Evolutionary conservation across 2,888 invertebrate genomes (phyloP).

Genomic region (Drosophila falleni): DNA sequence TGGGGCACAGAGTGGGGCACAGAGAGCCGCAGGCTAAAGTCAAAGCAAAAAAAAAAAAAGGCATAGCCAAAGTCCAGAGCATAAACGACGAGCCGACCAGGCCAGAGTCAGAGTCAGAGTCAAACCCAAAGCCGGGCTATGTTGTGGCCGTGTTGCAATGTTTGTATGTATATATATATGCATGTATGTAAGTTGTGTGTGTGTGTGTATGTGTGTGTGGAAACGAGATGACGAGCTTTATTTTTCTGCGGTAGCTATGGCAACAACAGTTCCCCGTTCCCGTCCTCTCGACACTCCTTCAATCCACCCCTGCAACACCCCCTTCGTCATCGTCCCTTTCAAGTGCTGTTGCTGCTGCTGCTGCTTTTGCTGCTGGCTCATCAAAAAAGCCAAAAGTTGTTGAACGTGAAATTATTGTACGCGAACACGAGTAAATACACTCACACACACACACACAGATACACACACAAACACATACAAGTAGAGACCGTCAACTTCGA

Average conservation of each 20-base stretch:
- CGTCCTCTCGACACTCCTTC: not conserved
- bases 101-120: conserved; percentile 12
- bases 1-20: conserved; percentile 9
- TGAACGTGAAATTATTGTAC: conserved; percentile 79
- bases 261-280: conserved; percentile 49
- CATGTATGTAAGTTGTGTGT: not conserved
- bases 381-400: conserved; percentile 79
- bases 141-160: conserved; percentile 50
- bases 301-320: conserved; percentile 26
- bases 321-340: conserved; percentile 53
- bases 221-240: conserved; percentile 66
- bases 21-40: conserved; percentile 26
- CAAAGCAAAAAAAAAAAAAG: conserved; percentile 27
- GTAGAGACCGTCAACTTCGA: conserved; percentile 50
- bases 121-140: conserved; percentile 14
- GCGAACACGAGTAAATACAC: conserved; percentile 79
- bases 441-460: conserved; percentile 31
- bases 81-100: conserved; percentile 21
- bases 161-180: not conserved
- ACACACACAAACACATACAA: conserved; percentile 32
- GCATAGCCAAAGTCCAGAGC: conserved; percentile 30
- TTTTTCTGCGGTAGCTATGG: conserved; percentile 71
- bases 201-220: conserved; percentile 25
- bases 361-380: conserved; percentile 67
- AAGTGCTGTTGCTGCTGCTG: conserved; percentile 43